phyloP scores from a whole-genome alignment of 2,113 vertebrate genomes.

The Aegotheles bennettii region DNA sequence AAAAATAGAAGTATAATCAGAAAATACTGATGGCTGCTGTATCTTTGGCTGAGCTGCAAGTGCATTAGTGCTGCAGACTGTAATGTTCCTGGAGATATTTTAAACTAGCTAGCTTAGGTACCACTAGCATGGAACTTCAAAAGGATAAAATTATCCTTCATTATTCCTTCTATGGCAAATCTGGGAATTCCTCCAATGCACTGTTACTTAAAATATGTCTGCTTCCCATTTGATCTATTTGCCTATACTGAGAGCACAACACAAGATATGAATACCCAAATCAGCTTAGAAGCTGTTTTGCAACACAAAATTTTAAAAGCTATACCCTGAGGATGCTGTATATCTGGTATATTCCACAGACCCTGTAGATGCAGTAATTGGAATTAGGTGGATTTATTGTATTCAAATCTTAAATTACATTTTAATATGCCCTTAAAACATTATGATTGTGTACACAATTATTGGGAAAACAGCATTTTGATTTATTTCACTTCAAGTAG shows the following conservation, averaged over 20 bases:
- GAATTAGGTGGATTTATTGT: neutral
- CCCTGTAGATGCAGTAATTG: neutral
- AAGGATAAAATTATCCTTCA: neutral
- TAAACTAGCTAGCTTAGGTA: neutral
- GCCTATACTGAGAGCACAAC: neutral
- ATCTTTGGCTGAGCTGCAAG: neutral
- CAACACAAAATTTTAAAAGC: neutral
- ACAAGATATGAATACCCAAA: neutral
- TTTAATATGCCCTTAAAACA: neutral
- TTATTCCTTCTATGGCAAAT: neutral
- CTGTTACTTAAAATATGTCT: neutral
- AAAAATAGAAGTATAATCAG: neutral
- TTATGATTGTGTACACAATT: neutral
- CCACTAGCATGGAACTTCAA: neutral
- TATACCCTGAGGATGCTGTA: neutral
- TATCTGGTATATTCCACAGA: neutral
- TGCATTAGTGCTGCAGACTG: neutral
- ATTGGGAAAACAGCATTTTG: neutral
- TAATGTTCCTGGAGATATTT: neutral
- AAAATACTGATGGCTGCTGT: neutral
- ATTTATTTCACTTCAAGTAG: neutral
- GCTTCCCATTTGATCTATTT: neutral
- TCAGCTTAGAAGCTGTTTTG: neutral
- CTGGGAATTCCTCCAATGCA: slow-evolving; percentile 5
- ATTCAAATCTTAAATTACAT: neutral